Evolutionary conservation across 2,113 vertebrate genomes (phyloP).

Genomic region (Cyrtonyx montezumae): DNA sequence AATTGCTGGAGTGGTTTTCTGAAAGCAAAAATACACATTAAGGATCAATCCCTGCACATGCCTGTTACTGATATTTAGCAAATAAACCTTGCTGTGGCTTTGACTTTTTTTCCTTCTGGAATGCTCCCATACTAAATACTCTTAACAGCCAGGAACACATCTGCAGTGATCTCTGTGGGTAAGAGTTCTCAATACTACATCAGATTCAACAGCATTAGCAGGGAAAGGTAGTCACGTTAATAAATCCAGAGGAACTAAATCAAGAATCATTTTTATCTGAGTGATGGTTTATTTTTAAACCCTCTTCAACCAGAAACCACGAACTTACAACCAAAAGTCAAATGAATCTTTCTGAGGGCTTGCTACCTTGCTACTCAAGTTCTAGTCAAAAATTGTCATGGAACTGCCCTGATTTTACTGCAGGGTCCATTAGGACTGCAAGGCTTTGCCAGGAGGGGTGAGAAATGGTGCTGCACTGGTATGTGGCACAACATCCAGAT

Average conservation of each 20-base stretch:
- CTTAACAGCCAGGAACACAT: neutral
- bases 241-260: conserved; percentile 24
- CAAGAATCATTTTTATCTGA: conserved; percentile 43
- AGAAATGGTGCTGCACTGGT: too few species aligned
- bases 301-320: neutral
- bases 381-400: too few species aligned
- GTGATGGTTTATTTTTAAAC: conserved; percentile 23
- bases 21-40: rapidly evolving
- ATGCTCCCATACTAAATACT: neutral
- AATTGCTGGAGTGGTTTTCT: rapidly evolving
- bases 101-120: neutral
- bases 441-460: too few species aligned
- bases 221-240: neutral
- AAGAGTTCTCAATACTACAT: neutral
- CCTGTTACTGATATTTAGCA: neutral
- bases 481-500: too few species aligned
- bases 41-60: rapidly evolving
- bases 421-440: too few species aligned
- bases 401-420: too few species aligned
- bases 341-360: too few species aligned
- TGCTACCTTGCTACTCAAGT: too few species aligned
- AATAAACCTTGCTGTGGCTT: neutral
- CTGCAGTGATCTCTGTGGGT: neutral
- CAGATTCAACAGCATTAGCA: neutral
- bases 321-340: neutral